Evolutionary conservation across 2,888 invertebrate genomes (phyloP).

Genomic region (Apoderus coryli): DNA sequence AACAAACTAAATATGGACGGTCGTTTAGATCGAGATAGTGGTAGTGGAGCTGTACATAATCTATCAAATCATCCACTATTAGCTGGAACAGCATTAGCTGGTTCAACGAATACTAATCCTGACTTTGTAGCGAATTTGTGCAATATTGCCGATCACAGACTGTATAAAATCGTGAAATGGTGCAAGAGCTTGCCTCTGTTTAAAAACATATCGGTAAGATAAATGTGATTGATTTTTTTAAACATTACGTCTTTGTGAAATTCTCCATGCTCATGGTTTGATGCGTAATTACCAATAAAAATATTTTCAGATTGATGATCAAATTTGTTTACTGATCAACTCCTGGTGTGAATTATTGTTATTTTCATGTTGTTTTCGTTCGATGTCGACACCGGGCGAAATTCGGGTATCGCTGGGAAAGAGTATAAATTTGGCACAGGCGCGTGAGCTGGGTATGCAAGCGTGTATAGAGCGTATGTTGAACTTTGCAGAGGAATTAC

Average conservation of each 20-base stretch:
- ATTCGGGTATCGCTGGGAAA: slow-evolving; percentile 52
- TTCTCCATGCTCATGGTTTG: too few species aligned
- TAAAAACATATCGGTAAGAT: slow-evolving; percentile 80
- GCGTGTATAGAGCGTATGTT: slow-evolving; percentile 91
- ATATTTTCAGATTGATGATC: slow-evolving; percentile 84
- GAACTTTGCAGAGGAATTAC: slow-evolving; percentile 83
- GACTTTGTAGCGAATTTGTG: slow-evolving; percentile 81
- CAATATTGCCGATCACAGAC: slow-evolving; percentile 86
- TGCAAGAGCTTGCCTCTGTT: slow-evolving; percentile 94
- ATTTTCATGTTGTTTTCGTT: slow-evolving; percentile 89
- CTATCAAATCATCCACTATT: slow-evolving; percentile 39
- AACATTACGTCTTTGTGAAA: too few species aligned
- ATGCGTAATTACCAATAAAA: too few species aligned
- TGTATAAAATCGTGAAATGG: slow-evolving; percentile 97
- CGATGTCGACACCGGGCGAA: slow-evolving; percentile 79
- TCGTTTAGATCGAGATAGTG: slow-evolving; percentile 28
- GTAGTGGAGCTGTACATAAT: slow-evolving; percentile 32
- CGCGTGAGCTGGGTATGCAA: slow-evolving; percentile 58
- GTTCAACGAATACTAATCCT: slow-evolving; percentile 49
- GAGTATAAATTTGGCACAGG: slow-evolving; percentile 49
- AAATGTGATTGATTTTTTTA: too few species aligned
- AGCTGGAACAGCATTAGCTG: slow-evolving; percentile 38
- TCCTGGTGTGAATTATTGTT: slow-evolving; percentile 92
- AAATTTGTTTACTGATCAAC: slow-evolving; percentile 90
- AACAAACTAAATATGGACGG: slow-evolving; percentile 41